Evolutionary conservation across 64 coral and sea anemone species (phyloP).

Genomic region (Exaiptasia diaphana): DNA sequence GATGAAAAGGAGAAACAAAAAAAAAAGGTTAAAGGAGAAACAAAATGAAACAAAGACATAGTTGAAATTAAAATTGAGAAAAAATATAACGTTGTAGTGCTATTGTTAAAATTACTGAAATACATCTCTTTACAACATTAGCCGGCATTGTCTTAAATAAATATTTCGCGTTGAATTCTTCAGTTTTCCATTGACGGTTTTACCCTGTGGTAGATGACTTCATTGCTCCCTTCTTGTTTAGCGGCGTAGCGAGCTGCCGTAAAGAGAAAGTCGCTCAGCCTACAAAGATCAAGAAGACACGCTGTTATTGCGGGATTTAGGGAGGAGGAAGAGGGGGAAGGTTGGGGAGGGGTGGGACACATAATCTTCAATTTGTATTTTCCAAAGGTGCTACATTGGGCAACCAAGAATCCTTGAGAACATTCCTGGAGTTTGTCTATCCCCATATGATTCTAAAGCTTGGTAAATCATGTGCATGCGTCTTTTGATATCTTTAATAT

Average conservation of each 20-base stretch:
- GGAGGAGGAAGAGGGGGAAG: neutral
- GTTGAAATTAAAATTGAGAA: too few species aligned
- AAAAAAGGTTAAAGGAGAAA: too few species aligned
- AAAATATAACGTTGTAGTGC: too few species aligned
- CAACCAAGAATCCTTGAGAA: too few species aligned
- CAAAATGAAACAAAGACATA: too few species aligned
- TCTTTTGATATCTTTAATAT: neutral
- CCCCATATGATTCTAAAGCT: neutral
- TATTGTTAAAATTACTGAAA: too few species aligned
- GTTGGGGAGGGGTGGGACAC: neutral
- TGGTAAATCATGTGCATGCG: neutral
- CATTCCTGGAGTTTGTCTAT: neutral
- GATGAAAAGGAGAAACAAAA: too few species aligned
- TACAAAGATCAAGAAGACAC: neutral
- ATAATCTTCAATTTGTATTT: neutral
- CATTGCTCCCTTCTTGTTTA: conserved; percentile 63
- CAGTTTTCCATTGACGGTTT: too few species aligned
- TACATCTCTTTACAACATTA: too few species aligned
- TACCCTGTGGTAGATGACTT: conserved; percentile 66
- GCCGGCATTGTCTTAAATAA: too few species aligned
- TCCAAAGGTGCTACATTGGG: neutral
- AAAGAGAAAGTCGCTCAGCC: conserved; percentile 88
- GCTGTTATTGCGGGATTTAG: neutral
- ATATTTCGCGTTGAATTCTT: too few species aligned
- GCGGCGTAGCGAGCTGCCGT: conserved; percentile 75